Percentiles rank a stretch among this genome's conserved stretches.
Conservation (phyloP, 2,888 invertebrate genomes). For the Rhagonycha lutea region DNA sequence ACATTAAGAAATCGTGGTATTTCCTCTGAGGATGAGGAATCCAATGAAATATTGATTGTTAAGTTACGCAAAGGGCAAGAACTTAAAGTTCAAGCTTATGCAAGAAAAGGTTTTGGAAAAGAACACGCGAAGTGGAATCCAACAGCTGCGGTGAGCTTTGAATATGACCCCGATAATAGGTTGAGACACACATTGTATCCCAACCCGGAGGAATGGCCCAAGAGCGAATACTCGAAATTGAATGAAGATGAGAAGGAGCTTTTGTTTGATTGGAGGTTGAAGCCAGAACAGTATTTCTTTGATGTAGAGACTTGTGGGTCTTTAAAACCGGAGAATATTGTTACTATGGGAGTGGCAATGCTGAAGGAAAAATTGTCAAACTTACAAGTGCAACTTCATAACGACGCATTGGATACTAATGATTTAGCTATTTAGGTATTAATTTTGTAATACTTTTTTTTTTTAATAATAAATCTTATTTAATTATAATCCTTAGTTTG, state of each 20-base stretch:
- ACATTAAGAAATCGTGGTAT: conserved; percentile 91
- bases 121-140: conserved; percentile 99
- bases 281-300: conserved; percentile 95
- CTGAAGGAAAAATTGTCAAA: conserved; percentile 95
- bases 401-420: conserved; percentile 79
- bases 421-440: conserved; percentile 68
- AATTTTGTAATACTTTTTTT: too few species aligned
- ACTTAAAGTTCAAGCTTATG: conserved; percentile 91
- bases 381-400: conserved; percentile 88
- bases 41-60: conserved; percentile 83
- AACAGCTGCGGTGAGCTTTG: conserved; percentile 96
- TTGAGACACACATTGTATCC: conserved; percentile 95
- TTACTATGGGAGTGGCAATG: conserved; percentile 90
- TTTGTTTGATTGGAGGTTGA: conserved; percentile 90
- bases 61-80: conserved; percentile 86
- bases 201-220: conserved; percentile 98
- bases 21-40: conserved; percentile 90
- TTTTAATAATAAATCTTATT: too few species aligned
- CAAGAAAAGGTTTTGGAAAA: conserved; percentile 93
- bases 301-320: conserved; percentile 97
- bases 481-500: too few species aligned
- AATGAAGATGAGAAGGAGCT: conserved; percentile 66
- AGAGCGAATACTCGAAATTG: conserved; percentile 74
- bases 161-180: conserved; percentile 98
- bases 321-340: conserved; percentile 94